phyloP scores from a whole-genome alignment of 1,140 invertebrate genomes.

The Brachionus plicatilis region DNA sequence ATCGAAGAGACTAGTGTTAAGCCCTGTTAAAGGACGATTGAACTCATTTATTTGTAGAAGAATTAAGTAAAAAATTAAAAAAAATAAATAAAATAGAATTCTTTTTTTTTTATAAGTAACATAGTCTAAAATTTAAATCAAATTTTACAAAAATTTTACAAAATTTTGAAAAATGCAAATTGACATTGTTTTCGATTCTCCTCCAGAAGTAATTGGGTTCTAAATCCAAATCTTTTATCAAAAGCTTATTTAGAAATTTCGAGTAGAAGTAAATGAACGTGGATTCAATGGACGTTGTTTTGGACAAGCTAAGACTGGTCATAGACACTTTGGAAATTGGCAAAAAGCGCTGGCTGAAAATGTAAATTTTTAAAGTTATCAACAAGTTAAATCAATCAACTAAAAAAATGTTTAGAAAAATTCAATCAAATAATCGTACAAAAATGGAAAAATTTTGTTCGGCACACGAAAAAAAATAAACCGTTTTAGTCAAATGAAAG shows the following conservation, averaged over 20 bases:
- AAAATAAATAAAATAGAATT: too few relatives aligned
- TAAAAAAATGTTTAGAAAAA: background rate
- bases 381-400: background rate
- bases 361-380: background rate
- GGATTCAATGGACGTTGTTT: background rate
- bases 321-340: background rate
- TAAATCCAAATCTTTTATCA: background rate
- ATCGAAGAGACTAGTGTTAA: too few relatives aligned
- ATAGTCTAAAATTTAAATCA: background rate
- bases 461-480: conserved; percentile 80
- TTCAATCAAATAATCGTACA: conserved; percentile 64
- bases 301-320: background rate
- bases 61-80: too few relatives aligned
- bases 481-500: conserved; percentile 76
- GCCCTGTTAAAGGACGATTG: too few relatives aligned
- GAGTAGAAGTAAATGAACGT: background rate
- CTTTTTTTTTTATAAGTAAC: too few relatives aligned
- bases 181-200: conserved; percentile 5
- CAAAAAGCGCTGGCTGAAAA: background rate
- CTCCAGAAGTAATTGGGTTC: background rate
- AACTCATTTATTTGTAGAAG: too few relatives aligned
- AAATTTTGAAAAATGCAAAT: background rate
- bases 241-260: background rate
- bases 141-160: conserved; percentile 15
- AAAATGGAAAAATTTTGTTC: conserved; percentile 68